Base-by-base conservation (phyloP, 1,140 invertebrate species). In the Zaprionus davidi region DNA sequence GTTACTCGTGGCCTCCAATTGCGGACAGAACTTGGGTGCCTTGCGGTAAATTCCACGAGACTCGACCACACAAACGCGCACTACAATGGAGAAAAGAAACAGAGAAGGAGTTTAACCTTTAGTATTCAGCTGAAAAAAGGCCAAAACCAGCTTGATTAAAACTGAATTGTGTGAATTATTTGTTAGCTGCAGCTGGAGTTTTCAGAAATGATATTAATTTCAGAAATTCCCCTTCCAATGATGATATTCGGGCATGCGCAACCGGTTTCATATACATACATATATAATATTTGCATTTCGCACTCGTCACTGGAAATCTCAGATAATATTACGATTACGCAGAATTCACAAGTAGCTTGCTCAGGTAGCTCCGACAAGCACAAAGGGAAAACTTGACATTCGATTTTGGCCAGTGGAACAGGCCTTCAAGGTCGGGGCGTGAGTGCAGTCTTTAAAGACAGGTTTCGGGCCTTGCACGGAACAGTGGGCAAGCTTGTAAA, bases 61-160 rank as follows among this genome's bases (percentile, higher is more conserved):
- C 81, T 96, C 94, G 0, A 96, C 95, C 15, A 96, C 92, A 82
- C 96, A 97, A 5, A 96, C 92, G 66, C 94, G 94, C 69, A 95
- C 96, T 96, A 93, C 72, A 94, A 74, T 15, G 22, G 46, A 65
- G 20, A 20, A 49, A 13, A 44, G 51, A 75, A 36, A 17, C 41
- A 57, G 26, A 22, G 41, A 11, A 55, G 56, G 68, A 41, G 26
- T 69, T 51, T 75, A 57, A 74, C 13, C 17, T 59, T 67, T 67
- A 41, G 55, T 41, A 62, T 53, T 44, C 12, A 9, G 26, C 13
- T 53, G 57, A 51, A 67, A 17, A 17, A 13, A 11, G 9, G 26
- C 6, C 53, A 17, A 59, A 72, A 38, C 22, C 53, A n/a, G 55
- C 22, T 57, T 38, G 62, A 49, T 57, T 58, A 65, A 41, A 53